A percentile compares a stretch with the other conserved stretches of the same genome.
These are phyloP conservation scores for Petromus typicus DNA, from an alignment of 2,113 vertebrate species.

Conservation along the genomic window DNA sequence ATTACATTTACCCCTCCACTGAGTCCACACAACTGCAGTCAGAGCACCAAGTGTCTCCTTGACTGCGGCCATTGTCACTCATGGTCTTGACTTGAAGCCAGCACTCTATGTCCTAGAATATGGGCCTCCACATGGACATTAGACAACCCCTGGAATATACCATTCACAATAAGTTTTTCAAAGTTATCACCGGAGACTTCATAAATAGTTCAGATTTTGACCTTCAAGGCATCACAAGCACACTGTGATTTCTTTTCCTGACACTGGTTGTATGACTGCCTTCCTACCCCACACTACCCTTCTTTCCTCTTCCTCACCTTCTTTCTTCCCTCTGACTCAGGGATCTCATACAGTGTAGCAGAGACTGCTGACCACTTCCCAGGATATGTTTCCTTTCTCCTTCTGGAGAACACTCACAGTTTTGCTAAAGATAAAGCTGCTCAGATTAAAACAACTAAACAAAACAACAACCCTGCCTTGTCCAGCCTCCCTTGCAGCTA, in stretches of 20 bases:
- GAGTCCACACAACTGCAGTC: background rate
- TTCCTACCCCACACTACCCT: background rate
- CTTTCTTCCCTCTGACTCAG: background rate
- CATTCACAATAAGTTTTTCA: constrained; percentile 77
- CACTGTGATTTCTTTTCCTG: background rate
- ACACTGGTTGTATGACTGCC: background rate
- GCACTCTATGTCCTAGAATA: background rate
- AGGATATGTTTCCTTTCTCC: background rate
- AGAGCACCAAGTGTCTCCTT: background rate
- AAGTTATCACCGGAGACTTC: constrained; percentile 77
- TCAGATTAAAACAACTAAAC: background rate
- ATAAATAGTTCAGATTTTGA: constrained; percentile 67
- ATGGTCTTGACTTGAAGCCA: background rate
- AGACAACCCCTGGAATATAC: constrained; percentile 74
- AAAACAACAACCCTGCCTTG: background rate
- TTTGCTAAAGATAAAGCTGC: background rate
- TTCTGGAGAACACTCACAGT: background rate
- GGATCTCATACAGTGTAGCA: background rate
- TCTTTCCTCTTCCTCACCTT: background rate
- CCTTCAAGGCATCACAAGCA: background rate
- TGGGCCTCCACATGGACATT: background rate
- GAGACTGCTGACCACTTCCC: background rate
- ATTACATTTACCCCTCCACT: background rate
- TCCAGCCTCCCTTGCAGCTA: background rate
- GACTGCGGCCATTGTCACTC: background rate